A percentile compares a stretch with the other conserved stretches of the same genome.
Evolutionary conservation across 2,888 invertebrate species (phyloP).

Genomic region (Autographa pulchrina): DNA sequence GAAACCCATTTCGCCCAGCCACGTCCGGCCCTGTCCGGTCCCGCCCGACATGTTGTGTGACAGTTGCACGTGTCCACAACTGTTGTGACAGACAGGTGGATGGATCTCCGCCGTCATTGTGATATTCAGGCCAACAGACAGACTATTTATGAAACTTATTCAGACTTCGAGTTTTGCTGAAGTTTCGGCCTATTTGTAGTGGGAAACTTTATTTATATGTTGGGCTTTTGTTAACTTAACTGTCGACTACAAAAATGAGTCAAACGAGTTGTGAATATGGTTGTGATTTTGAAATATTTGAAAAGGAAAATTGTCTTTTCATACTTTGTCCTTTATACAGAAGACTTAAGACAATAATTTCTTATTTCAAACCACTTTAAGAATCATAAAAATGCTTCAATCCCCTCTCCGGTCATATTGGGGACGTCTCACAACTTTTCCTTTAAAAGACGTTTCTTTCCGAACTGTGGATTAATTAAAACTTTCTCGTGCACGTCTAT

Average conservation of each 20-base stretch:
- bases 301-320: neutral
- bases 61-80: slow-evolving; percentile 29
- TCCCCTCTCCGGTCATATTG: slow-evolving; percentile 13
- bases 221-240: neutral
- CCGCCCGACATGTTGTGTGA: slow-evolving; percentile 23
- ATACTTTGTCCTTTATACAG: neutral
- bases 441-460: slow-evolving; percentile 27
- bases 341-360: neutral
- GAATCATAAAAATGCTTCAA: slow-evolving; percentile 5
- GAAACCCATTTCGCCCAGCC: slow-evolving; percentile 25
- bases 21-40: slow-evolving; percentile 22
- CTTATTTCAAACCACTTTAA: neutral
- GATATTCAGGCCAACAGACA: slow-evolving; percentile 27
- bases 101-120: slow-evolving; percentile 8
- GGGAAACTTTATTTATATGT: neutral
- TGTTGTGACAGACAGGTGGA: slow-evolving; percentile 27
- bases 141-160: slow-evolving; percentile 24
- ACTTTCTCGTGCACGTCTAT: slow-evolving; percentile 33
- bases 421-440: slow-evolving; percentile 13
- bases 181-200: slow-evolving; percentile 10
- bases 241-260: neutral
- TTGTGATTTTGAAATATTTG: too few species aligned
- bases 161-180: neutral
- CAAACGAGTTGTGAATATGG: too few species aligned
- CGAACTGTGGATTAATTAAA: slow-evolving; percentile 46